Evolutionary conservation across 2,113 vertebrate genomes (phyloP).

Genomic region (Vicugna pacos): DNA sequence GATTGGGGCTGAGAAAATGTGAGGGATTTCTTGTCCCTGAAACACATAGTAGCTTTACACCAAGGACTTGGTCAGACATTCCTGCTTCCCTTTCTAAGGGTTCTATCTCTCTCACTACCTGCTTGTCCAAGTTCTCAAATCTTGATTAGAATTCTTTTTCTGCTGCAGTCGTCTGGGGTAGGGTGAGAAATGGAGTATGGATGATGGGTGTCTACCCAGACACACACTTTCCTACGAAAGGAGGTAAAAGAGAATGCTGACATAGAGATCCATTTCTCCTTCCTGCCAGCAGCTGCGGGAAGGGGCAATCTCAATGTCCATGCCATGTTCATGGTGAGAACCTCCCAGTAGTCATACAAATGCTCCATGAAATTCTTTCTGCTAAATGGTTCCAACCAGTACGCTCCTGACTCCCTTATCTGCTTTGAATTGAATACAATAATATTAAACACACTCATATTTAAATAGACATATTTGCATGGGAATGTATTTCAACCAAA

Average conservation of each 20-base stretch:
- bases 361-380: not conserved
- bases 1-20: not conserved
- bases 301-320: not conserved
- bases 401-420: not conserved
- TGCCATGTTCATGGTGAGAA: not conserved
- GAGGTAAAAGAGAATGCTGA: not conserved
- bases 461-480: constrained; percentile 9
- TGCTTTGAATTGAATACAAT: not conserved
- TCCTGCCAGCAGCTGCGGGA: not conserved
- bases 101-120: not conserved
- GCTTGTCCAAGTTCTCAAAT: not conserved
- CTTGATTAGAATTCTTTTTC: not conserved
- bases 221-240: not conserved
- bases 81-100: not conserved
- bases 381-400: not conserved
- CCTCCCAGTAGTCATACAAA: not conserved
- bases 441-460: constrained; percentile 23
- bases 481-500: constrained; percentile 21
- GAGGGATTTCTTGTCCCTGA: not conserved
- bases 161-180: not conserved
- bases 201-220: not conserved
- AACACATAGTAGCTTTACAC: not conserved
- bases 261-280: not conserved
- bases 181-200: not conserved
- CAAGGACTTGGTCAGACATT: not conserved